Evolutionary conservation across 1,140 invertebrate genomes (phyloP).

Genomic region (Drosophila lini): DNA sequence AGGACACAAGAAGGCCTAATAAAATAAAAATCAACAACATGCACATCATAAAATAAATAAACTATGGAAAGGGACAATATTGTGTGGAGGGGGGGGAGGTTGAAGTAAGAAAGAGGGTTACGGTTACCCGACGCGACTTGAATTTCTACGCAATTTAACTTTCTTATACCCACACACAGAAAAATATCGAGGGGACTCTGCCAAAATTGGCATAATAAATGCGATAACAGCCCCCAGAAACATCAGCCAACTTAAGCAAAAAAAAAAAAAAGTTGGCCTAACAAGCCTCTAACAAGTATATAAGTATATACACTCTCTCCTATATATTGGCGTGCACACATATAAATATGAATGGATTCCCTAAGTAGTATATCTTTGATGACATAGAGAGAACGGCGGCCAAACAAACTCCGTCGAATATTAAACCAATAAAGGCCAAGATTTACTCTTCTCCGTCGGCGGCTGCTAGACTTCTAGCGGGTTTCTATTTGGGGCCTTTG

Average conservation of each 20-base stretch:
- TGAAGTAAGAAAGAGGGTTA: constrained; percentile 25
- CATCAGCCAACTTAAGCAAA: constrained; percentile 41
- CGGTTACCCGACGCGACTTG: constrained; percentile 61
- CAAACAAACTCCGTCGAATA: constrained; percentile 53
- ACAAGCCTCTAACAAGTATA: constrained; percentile 59
- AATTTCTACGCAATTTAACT: constrained; percentile 82
- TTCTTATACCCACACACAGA: constrained; percentile 43
- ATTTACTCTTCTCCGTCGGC: constrained; percentile 32
- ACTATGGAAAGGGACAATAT: constrained; percentile 26
- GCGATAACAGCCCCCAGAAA: constrained; percentile 54
- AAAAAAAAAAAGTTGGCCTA: constrained; percentile 46
- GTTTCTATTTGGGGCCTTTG: constrained; percentile 3
- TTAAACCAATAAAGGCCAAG: constrained; percentile 70
- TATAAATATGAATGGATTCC: constrained; percentile 37
- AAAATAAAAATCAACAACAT: constrained; percentile 70
- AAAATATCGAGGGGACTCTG: constrained; percentile 20
- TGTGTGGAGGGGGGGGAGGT: background rate
- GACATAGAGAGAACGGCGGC: constrained; percentile 33
- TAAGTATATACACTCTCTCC: constrained; percentile 26
- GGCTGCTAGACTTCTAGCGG: constrained; percentile 7
- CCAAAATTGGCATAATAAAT: constrained; percentile 75
- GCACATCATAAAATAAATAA: constrained; percentile 79
- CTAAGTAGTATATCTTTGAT: constrained; percentile 47
- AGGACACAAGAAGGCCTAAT: constrained; percentile 37
- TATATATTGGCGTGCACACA: constrained; percentile 8